phyloP scores from a whole-genome alignment of 2,888 invertebrate genomes.

The Eristalinus sepulchralis region DNA sequence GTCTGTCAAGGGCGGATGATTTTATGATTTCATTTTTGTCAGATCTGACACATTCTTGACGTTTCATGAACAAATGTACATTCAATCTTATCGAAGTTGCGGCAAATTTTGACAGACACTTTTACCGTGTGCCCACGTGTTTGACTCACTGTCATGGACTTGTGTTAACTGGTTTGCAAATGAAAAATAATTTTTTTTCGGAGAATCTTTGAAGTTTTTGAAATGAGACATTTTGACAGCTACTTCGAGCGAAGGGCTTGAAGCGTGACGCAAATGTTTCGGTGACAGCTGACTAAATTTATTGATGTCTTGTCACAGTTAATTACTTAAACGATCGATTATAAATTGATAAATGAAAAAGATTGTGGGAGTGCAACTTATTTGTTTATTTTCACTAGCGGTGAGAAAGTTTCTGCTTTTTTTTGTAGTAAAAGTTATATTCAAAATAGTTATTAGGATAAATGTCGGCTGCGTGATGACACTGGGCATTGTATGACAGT shows the following conservation, averaged over 20 bases:
- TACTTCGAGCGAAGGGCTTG: not conserved
- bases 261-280: not conserved
- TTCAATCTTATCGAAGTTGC: not conserved
- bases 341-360: no score
- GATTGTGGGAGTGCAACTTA: no score
- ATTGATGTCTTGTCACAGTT: not conserved
- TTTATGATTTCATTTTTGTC: not conserved
- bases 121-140: not conserved
- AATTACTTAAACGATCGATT: no score
- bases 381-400: no score
- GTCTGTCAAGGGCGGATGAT: not conserved
- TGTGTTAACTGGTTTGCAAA: not conserved
- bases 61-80: not conserved
- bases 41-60: not conserved
- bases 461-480: no score
- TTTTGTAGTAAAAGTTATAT: no score
- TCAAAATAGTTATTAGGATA: no score
- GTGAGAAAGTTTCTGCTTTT: no score
- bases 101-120: not conserved
- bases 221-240: not conserved
- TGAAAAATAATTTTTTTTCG: not conserved
- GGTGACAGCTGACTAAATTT: not conserved
- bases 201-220: not conserved
- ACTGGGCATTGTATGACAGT: no score
- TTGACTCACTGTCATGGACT: not conserved